A percentile compares a stretch with the other conserved stretches of the same genome.
phyloP scores from a whole-genome alignment of 2,888 invertebrate species.

The Bugulina stolonifera region DNA sequence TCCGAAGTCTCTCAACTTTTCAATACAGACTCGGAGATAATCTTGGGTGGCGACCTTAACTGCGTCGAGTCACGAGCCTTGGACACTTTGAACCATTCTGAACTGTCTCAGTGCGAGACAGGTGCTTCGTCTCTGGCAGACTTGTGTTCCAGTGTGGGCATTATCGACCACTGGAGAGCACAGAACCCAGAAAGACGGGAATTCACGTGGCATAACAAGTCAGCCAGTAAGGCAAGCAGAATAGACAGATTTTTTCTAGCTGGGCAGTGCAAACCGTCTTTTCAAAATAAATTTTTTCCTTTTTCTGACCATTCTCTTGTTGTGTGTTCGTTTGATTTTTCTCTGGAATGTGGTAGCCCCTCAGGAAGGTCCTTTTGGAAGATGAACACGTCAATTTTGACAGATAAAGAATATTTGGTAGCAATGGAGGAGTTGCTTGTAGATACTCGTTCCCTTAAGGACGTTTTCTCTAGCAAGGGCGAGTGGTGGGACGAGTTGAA shows the following conservation, averaged over 20 bases:
- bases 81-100: neutral
- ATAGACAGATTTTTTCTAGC: neutral
- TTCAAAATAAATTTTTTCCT: neutral
- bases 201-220: neutral
- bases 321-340: neutral
- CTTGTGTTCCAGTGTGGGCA: neutral
- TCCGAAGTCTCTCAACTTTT: neutral
- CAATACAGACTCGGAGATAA: neutral
- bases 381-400: neutral
- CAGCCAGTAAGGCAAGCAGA: neutral
- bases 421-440: neutral
- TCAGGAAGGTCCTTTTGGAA: neutral
- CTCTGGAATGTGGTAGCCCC: neutral
- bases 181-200: neutral
- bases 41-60: neutral
- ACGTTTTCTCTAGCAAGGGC: neutral
- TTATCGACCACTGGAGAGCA: neutral
- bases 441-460: neutral
- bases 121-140: neutral
- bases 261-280: neutral
- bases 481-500: slow-evolving; percentile 1
- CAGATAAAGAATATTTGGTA: neutral
- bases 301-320: neutral
- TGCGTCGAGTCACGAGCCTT: neutral
- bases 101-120: too few relatives aligned